phyloP scores from a whole-genome alignment of 2,797 vertebrate species.

The Aythya fuligula region DNA sequence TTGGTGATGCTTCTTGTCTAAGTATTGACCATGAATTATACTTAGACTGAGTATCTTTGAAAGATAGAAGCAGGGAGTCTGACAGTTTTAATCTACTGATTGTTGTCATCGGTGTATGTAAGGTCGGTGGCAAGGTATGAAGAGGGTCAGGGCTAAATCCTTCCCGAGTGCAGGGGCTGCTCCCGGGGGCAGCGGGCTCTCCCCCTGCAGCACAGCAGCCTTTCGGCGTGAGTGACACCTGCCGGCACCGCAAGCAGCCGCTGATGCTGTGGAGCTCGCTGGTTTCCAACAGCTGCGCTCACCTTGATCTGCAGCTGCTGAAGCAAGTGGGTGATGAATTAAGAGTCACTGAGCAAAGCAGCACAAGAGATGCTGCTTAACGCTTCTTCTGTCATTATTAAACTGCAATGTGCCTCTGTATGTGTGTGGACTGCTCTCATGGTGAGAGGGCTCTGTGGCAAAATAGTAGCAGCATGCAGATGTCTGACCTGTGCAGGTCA shows the following conservation, averaged over 20 bases:
- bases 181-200: slow-evolving; percentile 6
- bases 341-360: not conserved
- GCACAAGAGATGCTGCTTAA: not conserved
- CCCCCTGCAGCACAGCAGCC: slow-evolving; percentile 32
- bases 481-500: not conserved
- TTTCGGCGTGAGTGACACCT: slow-evolving; percentile 78
- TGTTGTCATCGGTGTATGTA: slow-evolving; percentile 50
- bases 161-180: slow-evolving; percentile 43
- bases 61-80: slow-evolving; percentile 44
- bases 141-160: slow-evolving; percentile 51
- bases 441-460: not conserved
- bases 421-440: not conserved
- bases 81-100: slow-evolving; percentile 61
- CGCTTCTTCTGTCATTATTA: not conserved
- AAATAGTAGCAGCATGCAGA: not conserved
- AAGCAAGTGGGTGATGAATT: not conserved
- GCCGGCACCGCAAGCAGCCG: slow-evolving; percentile 37
- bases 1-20: slow-evolving; percentile 52
- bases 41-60: slow-evolving; percentile 25
- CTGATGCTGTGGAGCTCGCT: not conserved
- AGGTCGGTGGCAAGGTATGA: slow-evolving; percentile 54
- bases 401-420: not conserved
- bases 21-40: slow-evolving; percentile 64
- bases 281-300: not conserved
- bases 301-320: not conserved